Evolutionary conservation across 2,113 vertebrate genomes (phyloP), one percentile per base, ranked within the genome.

Genomic region (Marmota monax): DNA sequence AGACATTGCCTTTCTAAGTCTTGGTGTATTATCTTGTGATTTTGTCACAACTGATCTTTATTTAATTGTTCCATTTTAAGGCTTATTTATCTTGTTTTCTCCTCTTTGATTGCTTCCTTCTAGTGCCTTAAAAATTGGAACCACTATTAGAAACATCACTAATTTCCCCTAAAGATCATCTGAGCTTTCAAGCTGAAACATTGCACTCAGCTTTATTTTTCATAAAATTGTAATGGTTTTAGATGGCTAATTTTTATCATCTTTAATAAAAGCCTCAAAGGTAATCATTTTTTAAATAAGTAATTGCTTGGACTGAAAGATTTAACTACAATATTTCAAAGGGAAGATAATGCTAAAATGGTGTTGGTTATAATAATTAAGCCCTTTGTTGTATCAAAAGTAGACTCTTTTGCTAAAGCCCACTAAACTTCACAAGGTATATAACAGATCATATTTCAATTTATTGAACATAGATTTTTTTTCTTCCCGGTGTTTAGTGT

Each of bases 41-140:
- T 97, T 91, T 96, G 74, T 92, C 72, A 8, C 29, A 97, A 96
- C 56, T 96, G 84, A 98, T 98, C 89, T 58, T 32, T 92, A 98
- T 97, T 97, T 98, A 98, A 98, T 98, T 98, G 96, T 92, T 95
- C 95, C 85, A 77, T 92, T 97, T 97, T 96, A 92, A 97, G 93
- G 37, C 95, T 97, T 98, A 97, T 97, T 98, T 98, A 97, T 96
- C 80, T 97, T 96, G 96, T 93, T 94, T 98, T 87, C 0, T 4
- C 61, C n/a, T 85, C 83, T 96, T 73, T 96, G 94, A 95, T 86
- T 90, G 37, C 78, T 88, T 98, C 2, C 29, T 98, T 97, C 96
- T 78, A 86, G 58, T 37, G 58, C 42, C 42, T 97, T 84, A 96
- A 84, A 97, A 98, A 98, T 92, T 74, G 85, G 92, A 98, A 93